Evolutionary conservation across 2,113 vertebrate species (phyloP), one percentile per base, ranked within the genome.

Genomic region (Heterotis niloticus): DNA sequence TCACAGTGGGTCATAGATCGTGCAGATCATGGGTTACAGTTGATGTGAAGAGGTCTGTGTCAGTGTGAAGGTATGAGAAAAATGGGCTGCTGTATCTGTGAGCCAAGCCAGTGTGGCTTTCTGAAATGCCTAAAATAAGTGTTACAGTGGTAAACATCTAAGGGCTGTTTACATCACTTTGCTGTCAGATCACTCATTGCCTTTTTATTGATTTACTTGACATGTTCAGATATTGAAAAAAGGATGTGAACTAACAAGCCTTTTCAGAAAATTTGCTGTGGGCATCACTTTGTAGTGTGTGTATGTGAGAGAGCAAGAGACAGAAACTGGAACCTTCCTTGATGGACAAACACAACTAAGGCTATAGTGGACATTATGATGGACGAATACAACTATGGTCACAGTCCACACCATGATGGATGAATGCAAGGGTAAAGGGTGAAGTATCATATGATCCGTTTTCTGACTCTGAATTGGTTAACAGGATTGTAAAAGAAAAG

Each of bases 251-350:
- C 68, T 56, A 75, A 60, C 20, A 29, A n/a, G n/a, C 62, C 68
- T 75, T 64, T 78, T 62, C 18, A 59, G 52, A 66, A 81, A 74
- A 81, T 81, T 78, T 78, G 76, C 76, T 76, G 23, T 67, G 64
- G 70, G 80, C 51, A 44, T 64, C 51, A 59, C 75, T 56, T 66
- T 24, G 54, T 7, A 12, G 23, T 18, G 57, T 28, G 44, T n/a
- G 28, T 11, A 5, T 62, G 64, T 56, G n/a, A 26, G 44, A 20
- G 44, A 66, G 62, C 62, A 64, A 65, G 18, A 57, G 54, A 51
- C 26, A 54, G 34, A 68, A 67, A 78, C 56, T 10, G 11, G 28
- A 54, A 65, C 28, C 23, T 44, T 57, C 44, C 9, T 7, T 29
- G 67, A 44, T 78, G 64, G 24, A 44, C 28, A 78, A 7, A 23